Conservation (phyloP, 2,888 invertebrate species). For the Monopis laevigella region DNA sequence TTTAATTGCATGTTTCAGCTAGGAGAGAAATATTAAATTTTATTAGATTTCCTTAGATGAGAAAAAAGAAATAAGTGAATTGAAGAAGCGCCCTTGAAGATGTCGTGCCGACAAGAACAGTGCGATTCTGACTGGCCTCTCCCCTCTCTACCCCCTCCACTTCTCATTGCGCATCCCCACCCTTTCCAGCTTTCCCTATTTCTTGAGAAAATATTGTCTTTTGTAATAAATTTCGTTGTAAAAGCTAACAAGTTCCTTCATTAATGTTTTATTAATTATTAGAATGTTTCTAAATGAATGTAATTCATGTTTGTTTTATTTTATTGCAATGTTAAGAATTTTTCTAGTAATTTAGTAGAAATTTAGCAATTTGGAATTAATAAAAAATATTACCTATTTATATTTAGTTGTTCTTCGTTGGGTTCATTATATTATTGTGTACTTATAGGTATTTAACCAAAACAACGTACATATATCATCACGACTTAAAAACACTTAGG, state of each 20-base stretch:
- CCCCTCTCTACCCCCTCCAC: constrained; percentile 5
- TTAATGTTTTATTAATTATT: constrained; percentile 6
- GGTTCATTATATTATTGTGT: too few relatives aligned
- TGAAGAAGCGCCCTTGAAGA: constrained; percentile 6
- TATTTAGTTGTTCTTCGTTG: too few relatives aligned
- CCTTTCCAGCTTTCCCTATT: constrained; percentile 1
- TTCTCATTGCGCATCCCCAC: background rate
- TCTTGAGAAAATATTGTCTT: constrained; percentile 8
- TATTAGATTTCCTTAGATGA: background rate
- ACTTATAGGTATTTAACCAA: too few relatives aligned
- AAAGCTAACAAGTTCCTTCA: constrained; percentile 10
- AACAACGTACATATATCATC: too few relatives aligned
- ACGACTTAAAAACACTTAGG: too few relatives aligned
- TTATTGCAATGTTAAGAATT: too few relatives aligned
- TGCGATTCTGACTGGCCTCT: background rate
- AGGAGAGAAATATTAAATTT: background rate
- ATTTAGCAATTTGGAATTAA: too few relatives aligned
- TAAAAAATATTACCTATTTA: too few relatives aligned
- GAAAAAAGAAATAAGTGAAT: constrained; percentile 7
- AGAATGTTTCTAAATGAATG: constrained; percentile 1
- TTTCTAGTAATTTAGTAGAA: too few relatives aligned
- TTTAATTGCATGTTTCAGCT: background rate
- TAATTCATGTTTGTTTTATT: too few relatives aligned
- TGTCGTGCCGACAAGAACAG: constrained; percentile 6
- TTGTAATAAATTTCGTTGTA: constrained; percentile 10